phyloP scores from a whole-genome alignment of 2,888 invertebrate genomes.

The Romanomermis culicivorax region DNA sequence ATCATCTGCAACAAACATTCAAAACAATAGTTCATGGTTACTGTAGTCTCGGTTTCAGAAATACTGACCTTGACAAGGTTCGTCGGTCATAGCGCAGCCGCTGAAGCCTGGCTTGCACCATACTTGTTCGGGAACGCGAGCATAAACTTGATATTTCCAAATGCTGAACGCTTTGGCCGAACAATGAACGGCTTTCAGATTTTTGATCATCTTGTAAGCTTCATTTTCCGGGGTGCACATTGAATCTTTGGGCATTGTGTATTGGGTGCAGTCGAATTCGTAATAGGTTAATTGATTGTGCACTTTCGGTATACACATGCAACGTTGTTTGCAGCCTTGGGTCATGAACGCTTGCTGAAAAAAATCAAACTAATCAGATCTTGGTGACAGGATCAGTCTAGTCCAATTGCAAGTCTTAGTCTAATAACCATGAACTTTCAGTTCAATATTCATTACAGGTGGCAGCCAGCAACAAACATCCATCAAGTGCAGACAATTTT shows the following conservation, averaged over 20 bases:
- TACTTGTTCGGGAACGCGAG: neutral
- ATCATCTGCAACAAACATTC: too few species aligned
- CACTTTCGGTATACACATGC: neutral
- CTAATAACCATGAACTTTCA: too few species aligned
- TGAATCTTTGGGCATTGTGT: neutral
- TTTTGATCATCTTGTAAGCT: neutral
- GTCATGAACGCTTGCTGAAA: constrained; percentile 2
- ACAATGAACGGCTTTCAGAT: neutral
- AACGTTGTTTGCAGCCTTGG: neutral
- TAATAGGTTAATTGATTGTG: neutral
- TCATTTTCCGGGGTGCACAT: neutral
- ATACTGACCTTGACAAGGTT: neutral
- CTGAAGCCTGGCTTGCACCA: neutral
- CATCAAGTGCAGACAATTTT: too few species aligned
- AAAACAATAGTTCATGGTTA: too few species aligned
- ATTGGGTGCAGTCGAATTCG: neutral
- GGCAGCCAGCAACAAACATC: too few species aligned
- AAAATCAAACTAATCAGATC: neutral
- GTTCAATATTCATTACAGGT: too few species aligned
- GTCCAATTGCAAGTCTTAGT: too few species aligned
- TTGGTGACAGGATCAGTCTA: too few species aligned
- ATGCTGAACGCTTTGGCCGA: neutral
- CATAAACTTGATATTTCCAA: neutral
- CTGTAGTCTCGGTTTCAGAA: too few species aligned
- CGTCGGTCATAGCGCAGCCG: neutral